Conservation (phyloP, 1,140 invertebrate species). For the Drosophila albomicans region DNA sequence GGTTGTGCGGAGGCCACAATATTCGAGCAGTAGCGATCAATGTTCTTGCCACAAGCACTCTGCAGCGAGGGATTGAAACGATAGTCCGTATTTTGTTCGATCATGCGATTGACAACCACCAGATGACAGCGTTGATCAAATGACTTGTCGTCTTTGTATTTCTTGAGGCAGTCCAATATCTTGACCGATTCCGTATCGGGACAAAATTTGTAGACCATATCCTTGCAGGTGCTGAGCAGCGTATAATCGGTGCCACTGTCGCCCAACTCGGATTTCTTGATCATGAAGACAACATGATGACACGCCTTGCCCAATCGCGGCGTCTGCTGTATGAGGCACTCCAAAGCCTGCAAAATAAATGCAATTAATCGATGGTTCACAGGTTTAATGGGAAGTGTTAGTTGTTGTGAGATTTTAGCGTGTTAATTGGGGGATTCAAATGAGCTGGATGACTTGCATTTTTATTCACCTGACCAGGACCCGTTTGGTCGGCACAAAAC, state of each 20-base stretch:
- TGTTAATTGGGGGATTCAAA: conserved; percentile 41
- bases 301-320: conserved; percentile 89
- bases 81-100: conserved; percentile 96
- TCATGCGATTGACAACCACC: conserved; percentile 94
- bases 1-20: conserved; percentile 83
- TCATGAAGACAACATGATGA: conserved; percentile 92
- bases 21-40: conserved; percentile 89
- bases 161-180: conserved; percentile 90
- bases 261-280: conserved; percentile 93
- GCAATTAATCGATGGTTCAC: too few relatives aligned
- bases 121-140: conserved; percentile 95
- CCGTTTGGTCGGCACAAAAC: conserved; percentile 90
- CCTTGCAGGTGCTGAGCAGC: conserved; percentile 92
- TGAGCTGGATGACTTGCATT: conserved; percentile 73
- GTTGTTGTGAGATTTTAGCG: conserved; percentile 4
- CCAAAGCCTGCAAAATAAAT: conserved; percentile 88
- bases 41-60: conserved; percentile 90
- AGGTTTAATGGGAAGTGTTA: background rate
- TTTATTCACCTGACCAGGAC: conserved; percentile 90
- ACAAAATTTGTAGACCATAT: conserved; percentile 94
- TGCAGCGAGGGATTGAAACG: conserved; percentile 94
- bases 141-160: conserved; percentile 91
- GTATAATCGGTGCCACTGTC: conserved; percentile 95
- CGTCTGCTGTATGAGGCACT: conserved; percentile 92
- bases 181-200: conserved; percentile 88